Percentiles rank a stretch among this genome's conserved stretches.
These are phyloP conservation scores for Proteles cristata DNA, from an alignment of 2,113 vertebrate species.

Conservation along the genomic window DNA sequence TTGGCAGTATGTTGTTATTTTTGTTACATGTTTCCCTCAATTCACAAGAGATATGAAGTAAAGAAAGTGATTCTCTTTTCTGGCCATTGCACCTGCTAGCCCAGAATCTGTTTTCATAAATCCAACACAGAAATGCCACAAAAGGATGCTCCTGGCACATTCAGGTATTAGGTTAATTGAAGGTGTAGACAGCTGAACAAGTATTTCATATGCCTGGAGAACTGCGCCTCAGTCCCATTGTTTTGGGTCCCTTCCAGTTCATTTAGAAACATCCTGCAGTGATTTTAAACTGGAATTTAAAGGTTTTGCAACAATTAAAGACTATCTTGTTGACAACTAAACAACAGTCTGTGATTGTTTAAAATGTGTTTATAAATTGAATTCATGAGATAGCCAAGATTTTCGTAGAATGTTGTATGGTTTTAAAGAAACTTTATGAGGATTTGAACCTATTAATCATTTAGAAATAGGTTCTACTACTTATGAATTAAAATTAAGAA, in stretches of 20 bases:
- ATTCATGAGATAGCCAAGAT: conserved; percentile 10
- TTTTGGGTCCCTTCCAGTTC: neutral
- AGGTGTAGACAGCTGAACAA: neutral
- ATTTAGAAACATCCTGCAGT: neutral
- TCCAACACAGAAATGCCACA: neutral
- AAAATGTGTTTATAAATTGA: conserved; percentile 34
- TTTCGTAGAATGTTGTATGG: neutral
- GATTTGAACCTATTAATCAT: neutral
- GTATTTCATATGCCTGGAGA: neutral
- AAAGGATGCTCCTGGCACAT: neutral
- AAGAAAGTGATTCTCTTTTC: neutral
- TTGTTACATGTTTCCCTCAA: neutral
- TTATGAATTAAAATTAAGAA: conserved; percentile 13
- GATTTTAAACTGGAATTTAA: neutral
- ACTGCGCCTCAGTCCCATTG: neutral
- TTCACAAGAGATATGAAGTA: neutral
- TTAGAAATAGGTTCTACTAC: neutral
- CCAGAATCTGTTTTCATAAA: neutral
- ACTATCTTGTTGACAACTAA: neutral
- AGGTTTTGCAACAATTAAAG: neutral
- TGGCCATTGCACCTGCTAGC: neutral
- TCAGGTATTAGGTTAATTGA: neutral
- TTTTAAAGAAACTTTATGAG: neutral
- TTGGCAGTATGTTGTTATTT: neutral
- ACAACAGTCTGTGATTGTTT: neutral